phyloP scores from a whole-genome alignment of 2,888 invertebrate species.

The Habroteleia sp. region DNA sequence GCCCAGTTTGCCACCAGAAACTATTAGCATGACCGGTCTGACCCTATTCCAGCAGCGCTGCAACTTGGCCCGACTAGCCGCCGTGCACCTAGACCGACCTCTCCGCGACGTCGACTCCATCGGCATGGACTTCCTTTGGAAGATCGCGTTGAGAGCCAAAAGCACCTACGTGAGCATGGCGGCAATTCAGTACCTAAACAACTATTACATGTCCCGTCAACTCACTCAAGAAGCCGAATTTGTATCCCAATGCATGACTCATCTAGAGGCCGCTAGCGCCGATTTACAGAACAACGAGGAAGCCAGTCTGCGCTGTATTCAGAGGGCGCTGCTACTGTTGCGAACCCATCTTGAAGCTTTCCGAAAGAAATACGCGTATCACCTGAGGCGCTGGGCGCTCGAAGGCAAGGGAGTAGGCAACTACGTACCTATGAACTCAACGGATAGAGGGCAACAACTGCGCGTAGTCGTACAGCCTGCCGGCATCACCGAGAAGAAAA shows the following conservation, averaged over 20 bases:
- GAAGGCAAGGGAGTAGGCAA: conserved; percentile 89
- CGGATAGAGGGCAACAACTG: conserved; percentile 85
- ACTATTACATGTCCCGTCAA: conserved; percentile 96
- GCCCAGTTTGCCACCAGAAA: conserved; percentile 93
- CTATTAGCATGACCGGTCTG: conserved; percentile 94
- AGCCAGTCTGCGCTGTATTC: conserved; percentile 92
- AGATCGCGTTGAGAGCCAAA: conserved; percentile 93
- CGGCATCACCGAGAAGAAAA: conserved; percentile 91
- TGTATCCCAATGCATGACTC: conserved; percentile 95
- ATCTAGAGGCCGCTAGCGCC: conserved; percentile 91
- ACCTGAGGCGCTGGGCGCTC: conserved; percentile 93
- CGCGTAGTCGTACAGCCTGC: conserved; percentile 93
- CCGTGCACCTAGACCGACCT: conserved; percentile 83
- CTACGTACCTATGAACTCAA: conserved; percentile 86
- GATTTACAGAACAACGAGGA: conserved; percentile 85
- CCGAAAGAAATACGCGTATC: conserved; percentile 92
- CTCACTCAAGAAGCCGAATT: conserved; percentile 95
- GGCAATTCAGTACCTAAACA: conserved; percentile 96
- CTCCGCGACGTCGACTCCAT: conserved; percentile 83
- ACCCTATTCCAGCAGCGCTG: conserved; percentile 95
- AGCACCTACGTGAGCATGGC: conserved; percentile 97
- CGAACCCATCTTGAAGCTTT: conserved; percentile 97
- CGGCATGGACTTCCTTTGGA: conserved; percentile 97
- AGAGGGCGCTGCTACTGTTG: conserved; percentile 91
- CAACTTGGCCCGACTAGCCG: conserved; percentile 91